Evolutionary conservation across 2,888 invertebrate genomes (phyloP).

Genomic region (Orthonychiurus folsomi): DNA sequence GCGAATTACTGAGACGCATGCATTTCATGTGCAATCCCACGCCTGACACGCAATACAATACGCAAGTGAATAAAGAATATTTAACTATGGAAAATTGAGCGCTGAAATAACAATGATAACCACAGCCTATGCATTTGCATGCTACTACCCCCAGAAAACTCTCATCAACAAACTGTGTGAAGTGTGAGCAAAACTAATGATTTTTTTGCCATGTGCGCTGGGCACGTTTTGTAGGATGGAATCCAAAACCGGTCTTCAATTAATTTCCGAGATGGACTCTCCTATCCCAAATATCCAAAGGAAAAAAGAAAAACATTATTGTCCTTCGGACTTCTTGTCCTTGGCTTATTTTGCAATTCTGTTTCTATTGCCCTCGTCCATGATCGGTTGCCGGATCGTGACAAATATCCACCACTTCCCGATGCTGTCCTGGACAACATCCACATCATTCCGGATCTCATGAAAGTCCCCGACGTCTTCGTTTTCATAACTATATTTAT

Average conservation of each 20-base stretch:
- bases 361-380: constrained; percentile 45
- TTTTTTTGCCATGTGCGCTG: not conserved
- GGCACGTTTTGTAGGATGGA: not conserved
- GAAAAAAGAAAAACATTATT: constrained; percentile 42
- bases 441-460: constrained; percentile 44
- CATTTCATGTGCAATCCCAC: too few relatives aligned
- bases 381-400: constrained; percentile 45
- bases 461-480: constrained; percentile 46
- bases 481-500: constrained; percentile 44
- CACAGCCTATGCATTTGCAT: too few relatives aligned
- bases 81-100: too few relatives aligned
- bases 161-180: too few relatives aligned
- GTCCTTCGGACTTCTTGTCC: constrained; percentile 34
- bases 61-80: too few relatives aligned
- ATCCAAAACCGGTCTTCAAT: not conserved
- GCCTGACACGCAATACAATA: too few relatives aligned
- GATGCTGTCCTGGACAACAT: constrained; percentile 46
- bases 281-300: constrained; percentile 41
- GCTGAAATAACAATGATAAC: too few relatives aligned
- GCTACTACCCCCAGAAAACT: too few relatives aligned
- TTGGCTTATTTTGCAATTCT: constrained; percentile 31
- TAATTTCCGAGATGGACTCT: too few relatives aligned
- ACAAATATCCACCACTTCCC: constrained; percentile 44
- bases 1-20: too few relatives aligned
- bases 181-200: not conserved